Evolutionary conservation across 2,113 vertebrate genomes (phyloP), one percentile per base, ranked within the genome.

Genomic region (Colius striatus): DNA sequence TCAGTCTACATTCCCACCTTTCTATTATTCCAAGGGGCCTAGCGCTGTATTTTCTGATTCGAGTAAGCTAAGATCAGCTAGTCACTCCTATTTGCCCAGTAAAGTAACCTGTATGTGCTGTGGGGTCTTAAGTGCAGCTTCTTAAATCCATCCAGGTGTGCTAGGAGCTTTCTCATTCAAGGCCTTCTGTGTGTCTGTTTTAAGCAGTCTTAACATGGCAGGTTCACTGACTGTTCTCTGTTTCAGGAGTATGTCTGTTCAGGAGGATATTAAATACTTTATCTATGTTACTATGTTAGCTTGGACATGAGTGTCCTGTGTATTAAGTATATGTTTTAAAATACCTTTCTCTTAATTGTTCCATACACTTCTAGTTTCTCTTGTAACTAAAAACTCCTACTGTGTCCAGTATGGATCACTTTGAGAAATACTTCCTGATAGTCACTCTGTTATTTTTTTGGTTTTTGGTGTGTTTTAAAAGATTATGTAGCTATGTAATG

Each of bases 81-180:
- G 11, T 50, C 30, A 0, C 16, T 27, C 13, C 13, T 43, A 0
- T 19, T 66, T 18, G 1, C 13, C 5, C 6, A 32, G 2, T 32
- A 17, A 9, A 45, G 32, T 54, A 85, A 32, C 8, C 18, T 22
- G 27, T 89, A 70, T 78, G 45, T 3, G 0, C 38, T 4, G 12
- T 41, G 41, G 32, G 16, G 15, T 4, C 17, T 38, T 53, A 15
- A 14, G 10, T 73, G 34, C 21, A 16, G 27, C n/a, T 55, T 81
- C 26, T 29, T 32, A 4, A 2, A 41, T 63, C 63, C 47, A 2
- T 32, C 23, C 53, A 58, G 72, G n/a, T 80, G 67, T 63, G 21
- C 9, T 32, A 7, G 21, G 19, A 91, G 27, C n/a, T 29, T 38
- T 36, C 29, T 25, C 7, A 4, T 47, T 55, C 17, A 11, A 23